These are phyloP conservation scores for Pygathrix nemaeus DNA, from an alignment of 2,113 vertebrate genomes.

Conservation along the genomic window DNA sequence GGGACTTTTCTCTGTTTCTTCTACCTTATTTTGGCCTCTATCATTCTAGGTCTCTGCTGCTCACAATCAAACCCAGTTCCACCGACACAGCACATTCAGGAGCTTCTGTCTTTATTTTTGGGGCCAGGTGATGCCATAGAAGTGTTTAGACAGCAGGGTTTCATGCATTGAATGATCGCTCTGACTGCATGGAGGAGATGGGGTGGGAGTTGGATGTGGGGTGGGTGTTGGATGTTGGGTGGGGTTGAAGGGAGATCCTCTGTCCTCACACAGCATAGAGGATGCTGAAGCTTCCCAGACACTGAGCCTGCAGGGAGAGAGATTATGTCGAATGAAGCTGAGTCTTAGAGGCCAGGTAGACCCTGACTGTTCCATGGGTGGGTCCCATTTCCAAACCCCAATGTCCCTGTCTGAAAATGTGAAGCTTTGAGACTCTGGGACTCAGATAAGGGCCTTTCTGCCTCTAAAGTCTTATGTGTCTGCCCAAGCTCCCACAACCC, in stretches of 20 bases:
- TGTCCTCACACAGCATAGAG: not conserved
- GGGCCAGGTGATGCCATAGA: not conserved
- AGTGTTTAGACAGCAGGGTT: not conserved
- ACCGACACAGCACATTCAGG: fast-evolving
- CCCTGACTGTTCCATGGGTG: not conserved
- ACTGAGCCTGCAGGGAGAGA: not conserved
- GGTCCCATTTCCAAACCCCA: not conserved
- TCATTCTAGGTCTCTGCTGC: not conserved
- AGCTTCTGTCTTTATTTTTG: not conserved
- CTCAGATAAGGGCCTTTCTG: not conserved
- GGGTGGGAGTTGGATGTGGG: not conserved
- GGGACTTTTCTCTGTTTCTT: not conserved
- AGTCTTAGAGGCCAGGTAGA: not conserved
- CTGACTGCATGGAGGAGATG: not conserved
- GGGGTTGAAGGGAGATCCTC: not conserved
- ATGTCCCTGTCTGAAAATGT: not conserved
- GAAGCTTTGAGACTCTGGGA: not conserved
- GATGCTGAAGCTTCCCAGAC: not conserved
- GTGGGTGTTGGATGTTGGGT: not conserved
- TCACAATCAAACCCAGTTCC: not conserved
- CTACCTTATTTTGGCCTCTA: not conserved
- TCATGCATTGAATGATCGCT: not conserved
- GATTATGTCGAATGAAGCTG: too few species aligned
- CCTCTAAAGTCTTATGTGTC: not conserved
- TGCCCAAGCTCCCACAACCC: not conserved